A percentile compares a stretch with the other conserved stretches of the same genome.
These are phyloP conservation scores for Punctoribates punctum DNA, from an alignment of 2,888 invertebrate species.

Conservation along the genomic window DNA sequence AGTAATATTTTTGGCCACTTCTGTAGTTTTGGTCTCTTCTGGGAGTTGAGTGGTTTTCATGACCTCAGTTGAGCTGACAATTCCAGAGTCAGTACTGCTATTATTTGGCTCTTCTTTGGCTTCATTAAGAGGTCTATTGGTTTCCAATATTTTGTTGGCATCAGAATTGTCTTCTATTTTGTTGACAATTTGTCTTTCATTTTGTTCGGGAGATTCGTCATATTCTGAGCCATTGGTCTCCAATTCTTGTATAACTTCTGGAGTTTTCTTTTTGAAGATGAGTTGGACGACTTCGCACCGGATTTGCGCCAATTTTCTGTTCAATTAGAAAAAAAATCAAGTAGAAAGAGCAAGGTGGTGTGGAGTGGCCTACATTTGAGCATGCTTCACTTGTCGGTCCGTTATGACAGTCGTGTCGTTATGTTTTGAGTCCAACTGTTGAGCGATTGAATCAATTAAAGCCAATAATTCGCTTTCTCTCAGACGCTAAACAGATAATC, in stretches of 20 bases:
- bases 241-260: slow-evolving; percentile 28
- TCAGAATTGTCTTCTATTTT: neutral
- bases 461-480: slow-evolving; percentile 37
- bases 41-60: too few species aligned
- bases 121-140: neutral
- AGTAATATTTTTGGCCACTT: neutral
- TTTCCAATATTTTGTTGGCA: neutral
- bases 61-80: too few species aligned
- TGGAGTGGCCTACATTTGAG: slow-evolving; percentile 40
- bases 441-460: slow-evolving; percentile 42
- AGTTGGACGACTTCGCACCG: slow-evolving; percentile 43
- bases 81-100: neutral
- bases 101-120: neutral
- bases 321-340: neutral
- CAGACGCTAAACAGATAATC: neutral
- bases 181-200: neutral
- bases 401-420: slow-evolving; percentile 42
- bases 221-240: slow-evolving; percentile 9
- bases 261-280: slow-evolving; percentile 29
- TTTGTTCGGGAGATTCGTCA: neutral
- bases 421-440: slow-evolving; percentile 42
- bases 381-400: slow-evolving; percentile 44
- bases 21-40: neutral
- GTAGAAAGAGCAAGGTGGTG: neutral
- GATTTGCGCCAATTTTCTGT: slow-evolving; percentile 44